A percentile compares a stretch with the other conserved stretches of the same genome.
These are phyloP conservation scores for Encarsia formosa DNA, from an alignment of 2,888 invertebrate species.

Conservation along the genomic window DNA sequence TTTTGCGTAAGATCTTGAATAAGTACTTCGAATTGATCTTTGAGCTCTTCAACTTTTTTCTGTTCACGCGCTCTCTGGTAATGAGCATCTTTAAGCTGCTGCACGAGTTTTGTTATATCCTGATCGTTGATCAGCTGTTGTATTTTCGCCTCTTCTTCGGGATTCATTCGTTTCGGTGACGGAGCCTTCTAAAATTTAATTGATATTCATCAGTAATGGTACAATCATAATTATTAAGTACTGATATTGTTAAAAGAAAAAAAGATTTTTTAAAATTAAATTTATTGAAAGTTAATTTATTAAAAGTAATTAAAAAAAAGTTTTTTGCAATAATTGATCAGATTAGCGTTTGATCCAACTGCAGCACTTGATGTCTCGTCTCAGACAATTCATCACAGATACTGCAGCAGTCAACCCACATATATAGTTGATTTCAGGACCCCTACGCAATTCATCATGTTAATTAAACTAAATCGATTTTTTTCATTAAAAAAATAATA, in stretches of 20 bases:
- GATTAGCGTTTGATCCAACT: conserved; percentile 44
- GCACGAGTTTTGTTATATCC: conserved; percentile 57
- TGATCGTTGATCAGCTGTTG: conserved; percentile 42
- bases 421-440: conserved; percentile 49
- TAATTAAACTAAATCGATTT: too few relatives aligned
- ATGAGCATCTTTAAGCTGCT: conserved; percentile 68
- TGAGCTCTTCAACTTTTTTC: conserved; percentile 68
- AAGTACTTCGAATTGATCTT: conserved; percentile 70
- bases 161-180: conserved; percentile 1
- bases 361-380: conserved; percentile 35
- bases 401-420: conserved; percentile 44
- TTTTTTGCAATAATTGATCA: too few relatives aligned
- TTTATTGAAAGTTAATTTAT: too few relatives aligned
- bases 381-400: conserved; percentile 21
- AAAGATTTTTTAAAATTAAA: too few relatives aligned
- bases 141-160: neutral
- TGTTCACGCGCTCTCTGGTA: conserved; percentile 68
- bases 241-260: too few relatives aligned
- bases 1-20: conserved; percentile 67
- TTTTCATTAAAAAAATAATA: too few relatives aligned
- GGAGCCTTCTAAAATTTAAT: too few relatives aligned
- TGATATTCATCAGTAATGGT: too few relatives aligned
- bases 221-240: too few relatives aligned
- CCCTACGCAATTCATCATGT: conserved; percentile 45
- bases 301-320: too few relatives aligned